Evolutionary conservation across 2,113 vertebrate species (phyloP), one percentile per base, ranked within the genome.

Genomic region (Onychorhynchus coronatus): DNA sequence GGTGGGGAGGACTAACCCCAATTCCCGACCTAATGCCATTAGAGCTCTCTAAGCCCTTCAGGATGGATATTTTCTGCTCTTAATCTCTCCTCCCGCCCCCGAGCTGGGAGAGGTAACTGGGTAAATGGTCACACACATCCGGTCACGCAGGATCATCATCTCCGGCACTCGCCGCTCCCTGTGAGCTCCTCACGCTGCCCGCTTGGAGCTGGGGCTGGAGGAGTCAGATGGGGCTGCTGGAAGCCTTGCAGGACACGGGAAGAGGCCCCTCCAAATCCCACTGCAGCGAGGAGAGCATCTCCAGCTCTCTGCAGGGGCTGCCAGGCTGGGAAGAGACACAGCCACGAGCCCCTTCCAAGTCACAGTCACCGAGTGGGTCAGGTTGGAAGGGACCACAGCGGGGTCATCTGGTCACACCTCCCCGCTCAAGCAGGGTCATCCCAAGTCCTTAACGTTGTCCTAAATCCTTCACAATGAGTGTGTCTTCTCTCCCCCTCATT

Each of bases 1-100:
- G 89, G 78, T 49, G 21, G 77, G 70, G 62, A 94, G 58, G 75
- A 92, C 85, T 96, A 91, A 95, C 76, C 85, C 76, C 62, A 85
- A 41, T 91, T 95, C 91, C 88, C 75, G 71, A 52, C 78, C 77
- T 95, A 76, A 96, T 87, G 85, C 9, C 62, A 84, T 95, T 84
- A 95, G 44, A 89, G 77, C 71, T 85, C 91, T 72, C 47, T 94
- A 93, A 96, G 82, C 82, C 82, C 85, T 88, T 74, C 91, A 87
- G 77, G 75, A 91, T 63, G 75, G 91, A 11, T 95, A 94, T 94
- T 97, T 93, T 79, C 91, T 82, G 89, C 77, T 88, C 67, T 71
- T 96, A 91, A 95, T 92, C 95, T 62, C 87, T 46, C 87, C 80
- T 91, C 50, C 85, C 62, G 56, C 58, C 66, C 68, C 58, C 0